Conservation (phyloP, 2,113 vertebrate genomes). For the Myotis brandtii region DNA sequence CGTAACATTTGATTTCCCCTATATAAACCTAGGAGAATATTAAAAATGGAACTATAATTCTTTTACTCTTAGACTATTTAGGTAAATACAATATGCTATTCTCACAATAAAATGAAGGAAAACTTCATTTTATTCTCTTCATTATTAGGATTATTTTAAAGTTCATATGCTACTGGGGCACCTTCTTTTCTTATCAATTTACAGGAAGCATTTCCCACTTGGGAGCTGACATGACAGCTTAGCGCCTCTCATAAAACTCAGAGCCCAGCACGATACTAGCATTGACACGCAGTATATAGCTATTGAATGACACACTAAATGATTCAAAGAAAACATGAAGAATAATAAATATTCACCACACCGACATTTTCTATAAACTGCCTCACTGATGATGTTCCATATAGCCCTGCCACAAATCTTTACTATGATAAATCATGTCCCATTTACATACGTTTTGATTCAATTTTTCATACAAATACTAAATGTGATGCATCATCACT, state of each 20-base stretch:
- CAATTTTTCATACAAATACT: slow-evolving; percentile 61
- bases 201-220: background rate
- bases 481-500: background rate
- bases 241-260: background rate
- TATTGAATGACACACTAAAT: background rate
- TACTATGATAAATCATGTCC: slow-evolving; percentile 41
- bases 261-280: background rate
- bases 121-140: background rate
- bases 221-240: fast-evolving
- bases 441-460: slow-evolving; percentile 43
- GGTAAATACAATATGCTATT: background rate
- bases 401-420: background rate
- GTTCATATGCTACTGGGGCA: fast-evolving
- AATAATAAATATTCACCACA: slow-evolving; percentile 16
- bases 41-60: background rate
- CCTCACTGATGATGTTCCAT: background rate
- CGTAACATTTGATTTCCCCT: background rate
- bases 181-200: background rate
- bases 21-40: background rate
- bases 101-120: background rate
- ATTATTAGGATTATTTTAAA: background rate
- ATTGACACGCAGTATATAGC: background rate
- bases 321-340: slow-evolving; percentile 15
- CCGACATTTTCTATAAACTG: slow-evolving; percentile 33
- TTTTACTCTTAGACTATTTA: background rate